phyloP scores from a whole-genome alignment of 2,888 invertebrate species.

The Germaria angustata region DNA sequence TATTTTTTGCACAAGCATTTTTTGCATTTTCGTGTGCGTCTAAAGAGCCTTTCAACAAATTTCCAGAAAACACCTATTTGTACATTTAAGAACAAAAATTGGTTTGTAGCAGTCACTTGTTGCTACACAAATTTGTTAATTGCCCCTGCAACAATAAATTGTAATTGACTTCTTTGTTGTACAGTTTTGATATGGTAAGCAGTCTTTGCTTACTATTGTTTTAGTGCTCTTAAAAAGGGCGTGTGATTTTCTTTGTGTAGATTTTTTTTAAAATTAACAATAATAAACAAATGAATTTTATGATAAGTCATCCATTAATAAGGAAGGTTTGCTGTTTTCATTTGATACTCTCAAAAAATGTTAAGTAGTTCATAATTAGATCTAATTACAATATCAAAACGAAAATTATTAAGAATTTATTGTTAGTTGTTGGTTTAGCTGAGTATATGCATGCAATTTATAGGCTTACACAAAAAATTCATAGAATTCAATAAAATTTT shows the following conservation, averaged over 20 bases:
- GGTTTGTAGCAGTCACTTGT: not conserved
- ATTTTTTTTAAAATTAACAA: constrained; percentile 6
- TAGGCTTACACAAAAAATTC: too few species aligned
- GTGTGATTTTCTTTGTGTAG: not conserved
- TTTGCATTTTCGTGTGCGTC: not conserved
- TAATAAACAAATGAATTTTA: not conserved
- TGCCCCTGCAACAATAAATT: too few species aligned
- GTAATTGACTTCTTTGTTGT: not conserved
- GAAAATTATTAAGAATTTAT: too few species aligned
- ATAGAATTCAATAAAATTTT: too few species aligned
- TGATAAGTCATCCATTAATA: constrained; percentile 21
- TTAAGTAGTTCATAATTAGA: too few species aligned
- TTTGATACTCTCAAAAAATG: too few species aligned
- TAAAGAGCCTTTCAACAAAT: not conserved
- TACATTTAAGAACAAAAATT: not conserved
- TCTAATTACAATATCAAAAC: too few species aligned
- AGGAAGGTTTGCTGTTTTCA: too few species aligned
- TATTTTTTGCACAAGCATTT: constrained; percentile 3
- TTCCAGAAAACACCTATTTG: constrained; percentile 31
- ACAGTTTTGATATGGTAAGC: not conserved
- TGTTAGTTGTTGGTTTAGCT: too few species aligned
- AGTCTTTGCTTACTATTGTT: not conserved
- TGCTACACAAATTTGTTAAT: not conserved
- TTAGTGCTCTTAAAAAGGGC: not conserved
- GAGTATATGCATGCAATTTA: too few species aligned